Base-by-base conservation (phyloP, 2,797 vertebrate genomes). In the Sebastiscus tertius region DNA sequence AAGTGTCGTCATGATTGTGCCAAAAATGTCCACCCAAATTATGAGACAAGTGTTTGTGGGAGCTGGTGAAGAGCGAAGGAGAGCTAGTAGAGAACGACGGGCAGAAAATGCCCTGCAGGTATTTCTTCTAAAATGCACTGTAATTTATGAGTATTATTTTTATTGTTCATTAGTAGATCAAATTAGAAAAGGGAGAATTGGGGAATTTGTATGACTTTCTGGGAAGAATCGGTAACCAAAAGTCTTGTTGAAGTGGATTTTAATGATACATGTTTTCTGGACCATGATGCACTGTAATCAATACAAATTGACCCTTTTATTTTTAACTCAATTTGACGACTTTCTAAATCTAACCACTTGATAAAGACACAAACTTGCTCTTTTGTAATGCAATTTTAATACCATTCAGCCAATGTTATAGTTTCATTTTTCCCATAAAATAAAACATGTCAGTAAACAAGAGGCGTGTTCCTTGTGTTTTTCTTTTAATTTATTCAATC, bases 141-240 rank as follows among this genome's bases (percentile, higher is more conserved):
- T 95, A 94, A 95, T 95, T 94, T 95, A 95, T 93, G 94, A 82
- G 75, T 88, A 81, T 87, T 89, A 80, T 88, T 94, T 87, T 72
- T 91, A 86, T 89, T 88, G 71, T 87, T 91, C 54, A 82, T 81
- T 85, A 61, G 71, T 77, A 75, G 73, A 87, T 86, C 54, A 82
- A 77, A 66, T 80, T 78, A 46, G 63, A 60, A 72, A 82, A 46
- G 61, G 77, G 54, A 83, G 58, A 85, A 86, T 83, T 83, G 54
- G 59, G 62, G 62, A 62, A 63, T 89, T 87, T 88, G 65, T 85
- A 87, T 77, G 39, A 81, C 60, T 85, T 83, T 81, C 52, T 90
- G 75, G 64, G 55, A 85, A 87, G 62, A 79, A 86, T 80, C 66
- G 66, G 55, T 7, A 72, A 73, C 18, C 61, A 36, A 87, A 73